Conservation (phyloP, 1,140 invertebrate genomes). For the Myzus persicae region DNA sequence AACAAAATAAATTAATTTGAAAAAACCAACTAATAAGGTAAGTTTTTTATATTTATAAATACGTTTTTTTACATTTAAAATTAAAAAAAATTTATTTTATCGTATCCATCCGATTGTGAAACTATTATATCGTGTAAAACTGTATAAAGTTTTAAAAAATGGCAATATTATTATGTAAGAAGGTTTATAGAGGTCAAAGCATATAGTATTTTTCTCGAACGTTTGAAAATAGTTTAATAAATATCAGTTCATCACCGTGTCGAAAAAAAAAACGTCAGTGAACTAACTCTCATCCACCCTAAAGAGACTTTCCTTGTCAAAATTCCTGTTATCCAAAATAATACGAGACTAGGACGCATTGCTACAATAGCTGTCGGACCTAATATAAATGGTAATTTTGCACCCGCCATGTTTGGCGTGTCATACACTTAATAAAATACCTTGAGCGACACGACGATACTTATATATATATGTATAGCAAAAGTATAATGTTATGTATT, state of each 20-base stretch:
- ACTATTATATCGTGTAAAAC: neutral
- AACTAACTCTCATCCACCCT: neutral
- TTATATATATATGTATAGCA: neutral
- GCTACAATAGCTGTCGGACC: neutral
- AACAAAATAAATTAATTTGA: neutral
- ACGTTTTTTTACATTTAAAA: too few species aligned
- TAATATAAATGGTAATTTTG: constrained; percentile 56
- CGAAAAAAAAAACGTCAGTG: neutral
- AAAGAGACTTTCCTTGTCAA: neutral
- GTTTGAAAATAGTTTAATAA: neutral
- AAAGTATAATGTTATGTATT: neutral
- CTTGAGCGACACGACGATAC: neutral
- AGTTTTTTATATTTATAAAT: too few species aligned
- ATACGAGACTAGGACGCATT: neutral
- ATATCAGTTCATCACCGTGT: neutral
- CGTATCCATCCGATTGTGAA: neutral
- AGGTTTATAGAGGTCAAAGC: neutral
- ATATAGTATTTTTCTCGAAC: neutral
- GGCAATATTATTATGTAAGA: too few species aligned
- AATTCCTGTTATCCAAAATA: constrained; percentile 4
- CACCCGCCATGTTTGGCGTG: neutral
- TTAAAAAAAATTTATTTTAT: too few species aligned
- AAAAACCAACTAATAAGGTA: neutral
- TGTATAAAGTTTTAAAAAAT: neutral
- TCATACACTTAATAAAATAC: constrained; percentile 32